These are phyloP conservation scores for Erpobdella octoculata DNA, from an alignment of 2,888 invertebrate genomes.

Conservation along the genomic window DNA sequence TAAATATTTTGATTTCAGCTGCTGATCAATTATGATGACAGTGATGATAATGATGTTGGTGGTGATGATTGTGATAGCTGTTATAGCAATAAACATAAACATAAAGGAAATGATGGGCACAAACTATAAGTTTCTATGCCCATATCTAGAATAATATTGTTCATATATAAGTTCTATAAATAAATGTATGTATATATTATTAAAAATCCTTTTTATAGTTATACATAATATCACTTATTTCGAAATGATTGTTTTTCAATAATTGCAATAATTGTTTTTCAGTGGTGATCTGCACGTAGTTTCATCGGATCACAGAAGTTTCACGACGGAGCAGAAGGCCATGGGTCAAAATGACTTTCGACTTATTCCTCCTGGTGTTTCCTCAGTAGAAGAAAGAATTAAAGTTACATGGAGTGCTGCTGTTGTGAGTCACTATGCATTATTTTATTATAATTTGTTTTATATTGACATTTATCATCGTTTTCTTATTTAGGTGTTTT, in stretches of 20 bases:
- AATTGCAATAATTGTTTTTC: conserved; percentile 26
- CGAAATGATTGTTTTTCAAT: too few relatives aligned
- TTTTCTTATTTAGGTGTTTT: not conserved
- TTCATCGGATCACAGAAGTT: conserved; percentile 93
- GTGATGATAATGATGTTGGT: conserved; percentile 1
- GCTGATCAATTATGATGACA: not conserved
- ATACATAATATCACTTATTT: too few relatives aligned
- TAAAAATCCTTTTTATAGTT: too few relatives aligned
- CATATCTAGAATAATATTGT: too few relatives aligned
- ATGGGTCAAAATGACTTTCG: conserved; percentile 76
- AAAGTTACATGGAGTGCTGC: conserved; percentile 93
- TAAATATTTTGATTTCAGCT: too few relatives aligned
- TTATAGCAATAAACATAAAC: not conserved
- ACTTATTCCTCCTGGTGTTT: conserved; percentile 92
- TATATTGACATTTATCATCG: not conserved
- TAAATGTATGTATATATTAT: too few relatives aligned
- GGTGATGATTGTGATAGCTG: not conserved
- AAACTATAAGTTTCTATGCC: too few relatives aligned
- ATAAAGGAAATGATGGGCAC: too few relatives aligned
- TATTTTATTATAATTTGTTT: not conserved
- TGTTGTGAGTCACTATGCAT: conserved; percentile 50
- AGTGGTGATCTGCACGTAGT: conserved; percentile 85
- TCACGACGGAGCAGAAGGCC: conserved; percentile 80
- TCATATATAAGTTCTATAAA: too few relatives aligned
- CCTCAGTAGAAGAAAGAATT: conserved; percentile 93